These are phyloP conservation scores for Hippocampus barbouri DNA, from an alignment of 2,113 vertebrate genomes.

Conservation along the genomic window DNA sequence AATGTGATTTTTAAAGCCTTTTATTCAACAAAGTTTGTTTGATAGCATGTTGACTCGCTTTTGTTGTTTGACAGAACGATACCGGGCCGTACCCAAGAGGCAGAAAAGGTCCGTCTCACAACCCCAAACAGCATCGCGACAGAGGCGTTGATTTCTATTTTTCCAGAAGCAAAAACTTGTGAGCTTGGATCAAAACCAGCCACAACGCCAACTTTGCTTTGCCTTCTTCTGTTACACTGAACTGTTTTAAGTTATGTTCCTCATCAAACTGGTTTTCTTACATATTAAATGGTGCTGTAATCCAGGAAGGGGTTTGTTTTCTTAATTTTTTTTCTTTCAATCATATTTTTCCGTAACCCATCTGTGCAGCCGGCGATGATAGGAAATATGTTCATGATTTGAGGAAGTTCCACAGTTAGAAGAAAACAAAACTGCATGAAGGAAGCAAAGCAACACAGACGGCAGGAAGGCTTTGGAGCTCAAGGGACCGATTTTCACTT, in stretches of 20 bases:
- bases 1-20: too few species aligned
- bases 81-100: slow-evolving; percentile 50
- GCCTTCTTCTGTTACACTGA: background rate
- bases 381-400: background rate
- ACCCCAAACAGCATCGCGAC: slow-evolving; percentile 60
- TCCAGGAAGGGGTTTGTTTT: background rate
- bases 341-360: background rate
- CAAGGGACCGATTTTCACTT: background rate
- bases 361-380: background rate
- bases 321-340: background rate
- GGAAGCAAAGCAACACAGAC: background rate
- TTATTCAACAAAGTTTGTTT: too few species aligned
- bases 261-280: background rate
- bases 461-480: background rate
- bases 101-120: slow-evolving; percentile 60
- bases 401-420: background rate
- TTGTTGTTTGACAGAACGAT: slow-evolving; percentile 45
- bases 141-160: slow-evolving; percentile 81
- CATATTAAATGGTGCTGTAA: background rate
- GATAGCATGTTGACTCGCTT: background rate
- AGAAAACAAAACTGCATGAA: background rate
- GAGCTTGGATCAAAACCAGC: background rate
- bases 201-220: background rate
- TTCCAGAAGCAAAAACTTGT: slow-evolving; percentile 68
- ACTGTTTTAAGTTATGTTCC: background rate